These are phyloP conservation scores for Eupithecia vulgata DNA, from an alignment of 2,888 invertebrate genomes.

Conservation along the genomic window DNA sequence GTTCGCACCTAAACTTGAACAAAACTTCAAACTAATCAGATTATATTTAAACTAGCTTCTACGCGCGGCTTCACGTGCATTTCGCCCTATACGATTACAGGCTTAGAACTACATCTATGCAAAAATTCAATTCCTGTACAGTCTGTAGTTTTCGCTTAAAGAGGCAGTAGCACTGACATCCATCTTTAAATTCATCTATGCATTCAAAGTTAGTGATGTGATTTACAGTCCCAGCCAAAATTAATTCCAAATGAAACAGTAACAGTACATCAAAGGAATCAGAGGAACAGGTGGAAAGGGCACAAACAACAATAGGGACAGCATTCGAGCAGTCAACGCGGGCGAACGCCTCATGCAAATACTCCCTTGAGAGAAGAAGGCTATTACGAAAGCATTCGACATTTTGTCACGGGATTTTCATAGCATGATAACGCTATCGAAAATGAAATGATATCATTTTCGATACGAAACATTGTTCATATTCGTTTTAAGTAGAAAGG, in stretches of 20 bases:
- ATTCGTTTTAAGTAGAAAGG: too few species aligned
- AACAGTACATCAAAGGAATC: slow-evolving; percentile 39
- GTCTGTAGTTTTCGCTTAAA: background rate
- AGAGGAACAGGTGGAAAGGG: slow-evolving; percentile 43
- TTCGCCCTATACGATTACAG: background rate
- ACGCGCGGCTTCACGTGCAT: background rate
- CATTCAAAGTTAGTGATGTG: background rate
- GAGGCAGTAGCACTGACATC: background rate
- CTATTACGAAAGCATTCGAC: slow-evolving; percentile 46
- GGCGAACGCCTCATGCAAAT: slow-evolving; percentile 61
- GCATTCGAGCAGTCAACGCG: slow-evolving; percentile 55
- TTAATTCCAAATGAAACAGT: slow-evolving; percentile 30
- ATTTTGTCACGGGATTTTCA: slow-evolving; percentile 29
- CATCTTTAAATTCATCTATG: background rate
- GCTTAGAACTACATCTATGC: background rate
- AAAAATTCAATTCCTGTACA: background rate
- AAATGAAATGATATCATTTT: background rate
- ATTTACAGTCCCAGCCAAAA: slow-evolving; percentile 36
- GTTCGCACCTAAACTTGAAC: background rate
- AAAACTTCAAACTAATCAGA: background rate
- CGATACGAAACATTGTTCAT: background rate
- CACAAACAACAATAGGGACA: slow-evolving; percentile 59
- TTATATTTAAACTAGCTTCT: background rate
- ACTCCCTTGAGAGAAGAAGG: slow-evolving; percentile 39
- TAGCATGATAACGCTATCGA: background rate